Percentiles rank a stretch among this genome's conserved stretches.
These are phyloP conservation scores for Lepisosteus osseus DNA, from an alignment of 2,113 vertebrate species.

Conservation along the genomic window DNA sequence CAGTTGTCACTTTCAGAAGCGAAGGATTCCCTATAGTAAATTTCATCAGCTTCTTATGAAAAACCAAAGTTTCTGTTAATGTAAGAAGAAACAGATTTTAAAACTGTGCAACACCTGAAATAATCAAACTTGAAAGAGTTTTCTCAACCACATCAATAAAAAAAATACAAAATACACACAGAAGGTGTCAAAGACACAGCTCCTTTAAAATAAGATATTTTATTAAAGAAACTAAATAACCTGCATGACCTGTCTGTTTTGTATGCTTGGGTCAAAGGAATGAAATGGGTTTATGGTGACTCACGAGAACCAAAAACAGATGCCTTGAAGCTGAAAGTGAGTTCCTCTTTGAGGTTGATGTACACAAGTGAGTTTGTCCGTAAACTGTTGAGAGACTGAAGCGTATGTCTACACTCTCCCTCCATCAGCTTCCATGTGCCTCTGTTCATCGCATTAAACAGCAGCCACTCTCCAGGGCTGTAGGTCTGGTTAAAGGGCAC, in stretches of 20 bases:
- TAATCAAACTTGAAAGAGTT: too few species aligned
- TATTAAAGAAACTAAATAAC: too few species aligned
- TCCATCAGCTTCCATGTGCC: conserved; percentile 13
- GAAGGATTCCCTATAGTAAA: conserved; percentile 20
- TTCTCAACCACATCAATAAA: too few species aligned
- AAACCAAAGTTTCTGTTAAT: background rate
- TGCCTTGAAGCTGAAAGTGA: conserved; percentile 24
- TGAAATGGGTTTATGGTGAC: background rate
- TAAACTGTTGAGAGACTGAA: conserved; percentile 19
- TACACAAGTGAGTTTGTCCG: conserved; percentile 6
- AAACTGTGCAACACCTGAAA: too few species aligned
- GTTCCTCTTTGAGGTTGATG: conserved; percentile 17
- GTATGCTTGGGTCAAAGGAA: too few species aligned
- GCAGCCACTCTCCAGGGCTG: conserved; percentile 1
- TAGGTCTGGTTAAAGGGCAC: background rate
- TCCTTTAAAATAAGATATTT: too few species aligned
- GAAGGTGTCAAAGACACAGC: too few species aligned
- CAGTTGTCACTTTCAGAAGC: conserved; percentile 17
- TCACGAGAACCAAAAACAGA: conserved; percentile 16
- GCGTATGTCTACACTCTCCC: conserved; percentile 13
- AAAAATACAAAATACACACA: background rate
- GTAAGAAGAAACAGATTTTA: background rate
- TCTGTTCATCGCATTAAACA: background rate
- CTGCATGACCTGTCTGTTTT: too few species aligned
- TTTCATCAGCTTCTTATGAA: conserved; percentile 21